These are phyloP conservation scores for Acrossocheilus wenchowensis DNA, from an alignment of 2,797 vertebrate species.

Conservation along the genomic window DNA sequence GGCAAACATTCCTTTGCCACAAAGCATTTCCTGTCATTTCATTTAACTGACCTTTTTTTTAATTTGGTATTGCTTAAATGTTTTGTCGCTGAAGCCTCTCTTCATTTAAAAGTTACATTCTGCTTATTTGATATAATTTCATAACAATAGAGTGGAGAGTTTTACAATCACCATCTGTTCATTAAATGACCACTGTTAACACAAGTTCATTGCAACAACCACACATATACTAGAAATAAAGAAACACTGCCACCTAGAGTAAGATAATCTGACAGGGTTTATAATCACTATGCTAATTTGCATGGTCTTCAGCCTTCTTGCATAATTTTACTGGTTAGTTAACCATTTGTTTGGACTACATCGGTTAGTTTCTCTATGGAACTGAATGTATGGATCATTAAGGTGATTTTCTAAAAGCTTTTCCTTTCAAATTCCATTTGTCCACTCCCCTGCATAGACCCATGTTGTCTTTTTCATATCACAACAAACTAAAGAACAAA, in stretches of 20 bases:
- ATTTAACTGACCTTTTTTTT: neutral
- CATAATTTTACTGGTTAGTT: neutral
- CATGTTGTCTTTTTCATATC: neutral
- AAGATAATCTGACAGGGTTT: neutral
- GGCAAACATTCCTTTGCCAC: constrained; percentile 9
- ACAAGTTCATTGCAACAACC: neutral
- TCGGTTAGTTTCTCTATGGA: neutral
- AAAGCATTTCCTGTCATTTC: constrained; percentile 24
- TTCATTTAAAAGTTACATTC: neutral
- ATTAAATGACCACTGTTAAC: neutral
- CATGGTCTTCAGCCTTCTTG: no score
- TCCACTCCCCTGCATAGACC: neutral
- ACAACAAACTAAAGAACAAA: neutral
- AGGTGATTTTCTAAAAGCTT: neutral
- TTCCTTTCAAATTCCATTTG: neutral
- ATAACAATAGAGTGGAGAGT: constrained; percentile 5
- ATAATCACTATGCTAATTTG: neutral
- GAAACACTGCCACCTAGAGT: constrained; percentile 65
- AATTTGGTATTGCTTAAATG: neutral
- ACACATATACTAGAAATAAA: neutral
- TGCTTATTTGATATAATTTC: neutral
- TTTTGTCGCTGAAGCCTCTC: neutral
- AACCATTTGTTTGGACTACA: neutral
- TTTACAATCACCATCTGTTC: constrained; percentile 1
- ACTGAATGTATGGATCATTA: neutral